A percentile compares a stretch with the other conserved stretches of the same genome.
Conservation (phyloP, 37 sponge, comb jelly and placozoan species). For the Hormiphora californensis region DNA sequence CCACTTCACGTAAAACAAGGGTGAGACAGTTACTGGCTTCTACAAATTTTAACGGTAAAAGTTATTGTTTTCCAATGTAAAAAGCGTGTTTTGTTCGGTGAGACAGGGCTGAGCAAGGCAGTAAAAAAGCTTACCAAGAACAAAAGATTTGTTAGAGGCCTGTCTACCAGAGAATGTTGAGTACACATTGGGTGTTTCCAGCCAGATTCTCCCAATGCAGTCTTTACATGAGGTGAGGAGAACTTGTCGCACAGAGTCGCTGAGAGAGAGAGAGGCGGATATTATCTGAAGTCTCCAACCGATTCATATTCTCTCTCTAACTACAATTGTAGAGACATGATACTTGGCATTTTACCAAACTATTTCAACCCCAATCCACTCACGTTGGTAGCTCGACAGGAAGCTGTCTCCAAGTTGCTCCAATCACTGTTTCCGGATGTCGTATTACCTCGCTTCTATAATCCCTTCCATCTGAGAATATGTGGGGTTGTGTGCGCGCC, state of each 20-base stretch:
- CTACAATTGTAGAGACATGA: too few relatives aligned
- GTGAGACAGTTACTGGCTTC: too few relatives aligned
- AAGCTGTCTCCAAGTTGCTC: background rate
- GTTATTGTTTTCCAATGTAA: too few relatives aligned
- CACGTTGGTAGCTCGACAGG: background rate
- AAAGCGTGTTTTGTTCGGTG: too few relatives aligned
- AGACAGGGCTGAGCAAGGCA: too few relatives aligned
- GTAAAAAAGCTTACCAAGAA: too few relatives aligned
- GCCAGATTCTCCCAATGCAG: constrained; percentile 30
- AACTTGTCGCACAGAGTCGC: constrained; percentile 19
- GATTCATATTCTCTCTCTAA: too few relatives aligned
- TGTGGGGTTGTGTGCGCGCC: too few relatives aligned
- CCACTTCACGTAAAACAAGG: too few relatives aligned
- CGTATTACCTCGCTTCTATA: background rate
- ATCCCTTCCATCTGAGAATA: background rate
- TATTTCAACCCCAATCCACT: too few relatives aligned
- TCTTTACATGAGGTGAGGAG: constrained; percentile 23
- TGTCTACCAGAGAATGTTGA: background rate
- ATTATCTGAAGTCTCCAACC: background rate
- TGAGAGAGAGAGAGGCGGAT: background rate
- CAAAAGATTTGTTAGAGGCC: background rate
- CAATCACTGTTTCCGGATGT: constrained; percentile 6
- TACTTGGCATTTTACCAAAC: too few relatives aligned
- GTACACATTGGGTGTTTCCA: background rate
- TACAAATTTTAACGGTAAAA: too few relatives aligned